Evolutionary conservation across 2,888 invertebrate species (phyloP).

Genomic region (Caprella mutica): DNA sequence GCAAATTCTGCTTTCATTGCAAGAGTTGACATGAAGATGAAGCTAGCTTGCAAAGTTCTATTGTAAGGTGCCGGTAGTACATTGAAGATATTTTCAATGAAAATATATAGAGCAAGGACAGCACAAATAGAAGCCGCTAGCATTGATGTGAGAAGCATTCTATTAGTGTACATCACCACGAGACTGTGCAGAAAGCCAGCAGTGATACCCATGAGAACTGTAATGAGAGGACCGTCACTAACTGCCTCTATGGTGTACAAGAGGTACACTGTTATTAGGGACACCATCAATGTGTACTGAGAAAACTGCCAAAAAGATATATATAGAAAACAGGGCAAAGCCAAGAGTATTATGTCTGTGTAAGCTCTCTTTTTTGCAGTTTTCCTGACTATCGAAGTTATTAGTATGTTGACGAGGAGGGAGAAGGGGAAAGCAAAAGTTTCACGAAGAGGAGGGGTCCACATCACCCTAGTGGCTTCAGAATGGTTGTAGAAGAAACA

Average conservation of each 20-base stretch:
- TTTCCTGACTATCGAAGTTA: constrained; percentile 23
- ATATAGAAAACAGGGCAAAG: constrained; percentile 41
- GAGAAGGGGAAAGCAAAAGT: constrained; percentile 73
- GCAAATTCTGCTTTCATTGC: constrained; percentile 44
- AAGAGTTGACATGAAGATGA: constrained; percentile 38
- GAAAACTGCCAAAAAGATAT: constrained; percentile 66
- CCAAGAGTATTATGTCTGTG: constrained; percentile 30
- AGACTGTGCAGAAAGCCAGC: constrained; percentile 39
- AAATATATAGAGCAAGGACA: constrained; percentile 35
- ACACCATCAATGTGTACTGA: constrained; percentile 50
- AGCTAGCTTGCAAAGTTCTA: constrained; percentile 29
- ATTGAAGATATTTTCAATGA: constrained; percentile 31
- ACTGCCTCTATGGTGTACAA: constrained; percentile 27
- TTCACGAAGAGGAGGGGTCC: constrained; percentile 74
- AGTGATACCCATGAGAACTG: constrained; percentile 31
- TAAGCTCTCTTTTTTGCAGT: constrained; percentile 28
- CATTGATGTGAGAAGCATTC: constrained; percentile 48
- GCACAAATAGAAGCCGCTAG: constrained; percentile 37
- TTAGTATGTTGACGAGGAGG: constrained; percentile 40
- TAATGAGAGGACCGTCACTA: constrained; percentile 20
- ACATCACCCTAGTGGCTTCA: constrained; percentile 63
- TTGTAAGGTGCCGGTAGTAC: constrained; percentile 29
- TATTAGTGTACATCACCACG: constrained; percentile 49
- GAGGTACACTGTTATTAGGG: constrained; percentile 25
- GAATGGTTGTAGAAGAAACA: constrained; percentile 71